Evolutionary conservation across 1,140 invertebrate species (phyloP), one percentile per base, ranked within the genome.

Genomic region (Leptestheria dahalacensis): DNA sequence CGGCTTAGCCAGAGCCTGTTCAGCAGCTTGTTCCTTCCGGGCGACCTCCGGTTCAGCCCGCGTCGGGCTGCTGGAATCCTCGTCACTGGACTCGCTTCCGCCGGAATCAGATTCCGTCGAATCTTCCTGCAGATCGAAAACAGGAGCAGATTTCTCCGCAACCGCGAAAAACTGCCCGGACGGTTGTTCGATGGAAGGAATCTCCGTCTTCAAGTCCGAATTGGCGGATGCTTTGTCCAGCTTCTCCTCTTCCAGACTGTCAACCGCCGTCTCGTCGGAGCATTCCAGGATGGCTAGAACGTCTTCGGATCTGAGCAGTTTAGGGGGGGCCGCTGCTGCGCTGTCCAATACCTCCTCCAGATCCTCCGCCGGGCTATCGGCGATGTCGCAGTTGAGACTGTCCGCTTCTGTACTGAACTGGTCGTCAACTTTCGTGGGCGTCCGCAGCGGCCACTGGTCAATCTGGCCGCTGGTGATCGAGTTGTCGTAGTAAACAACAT

Each of bases 381-480:
- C 25, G 10, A 23, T 52, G 10, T 23, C 28, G 50, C 50, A 26
- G 50, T 25, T 25, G 50, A 52, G 53, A 9, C 33, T 33, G 15
- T 41, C 33, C 6, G 33, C 33, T 41, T 6, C 33, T 41, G 33
- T 41, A 15, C 6, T 41, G 23, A 28, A 28, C 53, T 26, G 33
- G 11, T 55, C 53, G 53, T 55, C 53, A 26, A 55, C 26, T n/a
- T 55, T 26, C 2, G 53, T 55, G 2, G 53, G 53, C 18, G 53
- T 55, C 2, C 53, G 53, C 12, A 55, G 21, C 33, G 26, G 24
- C 53, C 53, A 55, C 26, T 55, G 26, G 53, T 55, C 53, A 28
- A 60, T 28, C 20, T 49, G 48, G 50, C 48, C 58, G 28, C 58
- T 60, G 20, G 48, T 60, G 47, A 60, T 49, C 4, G 58, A 60